These are phyloP conservation scores for Falco naumanni DNA, from an alignment of 2,797 vertebrate species.

Conservation along the genomic window DNA sequence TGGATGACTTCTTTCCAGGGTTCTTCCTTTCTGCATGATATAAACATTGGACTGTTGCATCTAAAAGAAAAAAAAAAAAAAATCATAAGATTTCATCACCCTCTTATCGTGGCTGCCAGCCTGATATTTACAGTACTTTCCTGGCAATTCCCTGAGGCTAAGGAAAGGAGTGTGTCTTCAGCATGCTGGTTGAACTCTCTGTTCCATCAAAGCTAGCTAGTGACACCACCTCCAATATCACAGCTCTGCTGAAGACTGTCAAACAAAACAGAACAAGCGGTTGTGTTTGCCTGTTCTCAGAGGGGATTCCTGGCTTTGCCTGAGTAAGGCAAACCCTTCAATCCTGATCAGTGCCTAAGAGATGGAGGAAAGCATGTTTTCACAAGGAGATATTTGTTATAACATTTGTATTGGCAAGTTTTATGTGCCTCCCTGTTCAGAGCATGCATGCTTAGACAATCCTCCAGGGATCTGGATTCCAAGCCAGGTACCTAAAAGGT, in stretches of 20 bases:
- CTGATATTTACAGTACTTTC: not conserved
- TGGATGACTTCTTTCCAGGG: not conserved
- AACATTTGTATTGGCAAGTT: not conserved
- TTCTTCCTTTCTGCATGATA: not conserved
- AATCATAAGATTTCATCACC: not conserved
- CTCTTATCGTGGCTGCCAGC: not conserved
- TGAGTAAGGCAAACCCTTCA: not conserved
- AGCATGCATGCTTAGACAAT: not conserved
- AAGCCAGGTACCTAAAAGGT: not conserved
- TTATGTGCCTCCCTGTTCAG: not conserved
- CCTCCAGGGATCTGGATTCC: not conserved
- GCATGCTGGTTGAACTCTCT: not conserved
- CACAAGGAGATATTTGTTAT: not conserved
- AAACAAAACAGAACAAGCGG: not conserved
- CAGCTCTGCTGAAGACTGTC: not conserved
- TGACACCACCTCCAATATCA: not conserved
- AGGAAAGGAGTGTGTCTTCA: not conserved
- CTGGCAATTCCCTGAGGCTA: not conserved
- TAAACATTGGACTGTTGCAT: not conserved
- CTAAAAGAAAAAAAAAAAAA: not conserved
- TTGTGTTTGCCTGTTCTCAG: fast-evolving
- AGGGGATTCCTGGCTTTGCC: not conserved
- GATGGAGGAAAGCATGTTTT: not conserved
- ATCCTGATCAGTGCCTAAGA: not conserved
- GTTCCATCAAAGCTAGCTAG: not conserved